Evolutionary conservation across 2,888 invertebrate species (phyloP).

Genomic region (Chaetogeoica ovagalla): DNA sequence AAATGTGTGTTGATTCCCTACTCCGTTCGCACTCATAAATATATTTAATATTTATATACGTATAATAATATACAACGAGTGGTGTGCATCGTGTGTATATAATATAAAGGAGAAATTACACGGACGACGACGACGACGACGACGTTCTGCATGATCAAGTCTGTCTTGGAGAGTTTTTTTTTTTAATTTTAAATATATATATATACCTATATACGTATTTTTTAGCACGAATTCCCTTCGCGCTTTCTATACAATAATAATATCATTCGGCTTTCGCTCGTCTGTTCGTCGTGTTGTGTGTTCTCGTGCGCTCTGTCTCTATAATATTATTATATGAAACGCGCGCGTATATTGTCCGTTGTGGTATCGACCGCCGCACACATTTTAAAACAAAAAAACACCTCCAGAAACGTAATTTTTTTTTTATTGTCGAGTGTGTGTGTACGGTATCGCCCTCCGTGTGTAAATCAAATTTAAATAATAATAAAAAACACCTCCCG

Average conservation of each 20-base stretch:
- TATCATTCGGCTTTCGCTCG: constrained; percentile 50
- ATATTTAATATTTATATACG: background rate
- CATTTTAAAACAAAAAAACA: background rate
- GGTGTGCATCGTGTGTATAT: background rate
- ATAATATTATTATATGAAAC: too few relatives aligned
- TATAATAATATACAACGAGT: background rate
- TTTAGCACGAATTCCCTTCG: constrained; percentile 34
- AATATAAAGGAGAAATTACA: constrained; percentile 25
- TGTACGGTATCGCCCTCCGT: too few relatives aligned
- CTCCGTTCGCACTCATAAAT: too few relatives aligned
- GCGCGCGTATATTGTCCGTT: too few relatives aligned
- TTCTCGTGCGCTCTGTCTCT: background rate
- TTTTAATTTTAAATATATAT: background rate
- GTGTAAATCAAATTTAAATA: too few relatives aligned
- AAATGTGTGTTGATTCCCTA: too few relatives aligned
- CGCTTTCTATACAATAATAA: constrained; percentile 31
- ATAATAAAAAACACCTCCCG: too few relatives aligned
- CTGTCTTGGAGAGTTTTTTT: constrained; percentile 45
- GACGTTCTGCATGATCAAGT: constrained; percentile 44
- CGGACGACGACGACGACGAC: background rate
- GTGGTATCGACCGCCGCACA: background rate
- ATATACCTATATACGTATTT: background rate
- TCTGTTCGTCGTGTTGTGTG: constrained; percentile 35
- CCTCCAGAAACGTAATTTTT: background rate
- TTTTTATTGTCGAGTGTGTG: too few relatives aligned